These are phyloP conservation scores for Gymnoscopelus microlampas DNA, from an alignment of 2,797 vertebrate genomes.

Conservation along the genomic window DNA sequence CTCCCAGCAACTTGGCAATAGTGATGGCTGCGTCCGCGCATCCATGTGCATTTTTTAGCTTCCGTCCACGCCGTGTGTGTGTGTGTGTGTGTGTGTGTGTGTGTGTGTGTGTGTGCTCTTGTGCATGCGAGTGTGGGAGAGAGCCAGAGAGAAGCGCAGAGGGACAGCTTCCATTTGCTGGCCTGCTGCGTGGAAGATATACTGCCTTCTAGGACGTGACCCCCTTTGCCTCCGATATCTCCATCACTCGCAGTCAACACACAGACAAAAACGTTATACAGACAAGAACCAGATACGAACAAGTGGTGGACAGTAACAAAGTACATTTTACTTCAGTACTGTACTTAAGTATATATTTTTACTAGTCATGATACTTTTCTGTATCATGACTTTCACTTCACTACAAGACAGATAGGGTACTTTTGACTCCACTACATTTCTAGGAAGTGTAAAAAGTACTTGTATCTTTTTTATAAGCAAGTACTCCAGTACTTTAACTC, in stretches of 20 bases:
- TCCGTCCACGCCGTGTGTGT: neutral
- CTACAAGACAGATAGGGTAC: no score
- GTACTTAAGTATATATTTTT: no score
- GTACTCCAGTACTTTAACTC: no score
- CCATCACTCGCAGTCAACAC: conserved; percentile 25
- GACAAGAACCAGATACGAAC: conserved; percentile 39
- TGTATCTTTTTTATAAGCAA: no score
- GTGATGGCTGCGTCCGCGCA: neutral
- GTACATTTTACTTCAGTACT: no score
- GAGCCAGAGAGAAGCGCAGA: neutral
- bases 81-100: neutral
- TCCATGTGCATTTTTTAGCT: no score
- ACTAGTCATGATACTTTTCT: no score
- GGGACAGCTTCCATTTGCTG: conserved; percentile 36
- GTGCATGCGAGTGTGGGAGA: neutral
- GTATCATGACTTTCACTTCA: no score
- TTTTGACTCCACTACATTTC: no score
- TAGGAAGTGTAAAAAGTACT: no score
- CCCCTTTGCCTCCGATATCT: conserved; percentile 51
- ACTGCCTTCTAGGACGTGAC: conserved; percentile 40
- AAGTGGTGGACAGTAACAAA: conserved; percentile 25
- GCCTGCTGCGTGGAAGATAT: conserved; percentile 32
- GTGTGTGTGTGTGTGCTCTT: conserved; percentile 8
- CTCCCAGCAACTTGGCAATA: conserved; percentile 36
- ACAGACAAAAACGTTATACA: conserved; percentile 33